Base-by-base conservation (phyloP, 2,888 invertebrate genomes). In the Lochmaea crataegi region DNA sequence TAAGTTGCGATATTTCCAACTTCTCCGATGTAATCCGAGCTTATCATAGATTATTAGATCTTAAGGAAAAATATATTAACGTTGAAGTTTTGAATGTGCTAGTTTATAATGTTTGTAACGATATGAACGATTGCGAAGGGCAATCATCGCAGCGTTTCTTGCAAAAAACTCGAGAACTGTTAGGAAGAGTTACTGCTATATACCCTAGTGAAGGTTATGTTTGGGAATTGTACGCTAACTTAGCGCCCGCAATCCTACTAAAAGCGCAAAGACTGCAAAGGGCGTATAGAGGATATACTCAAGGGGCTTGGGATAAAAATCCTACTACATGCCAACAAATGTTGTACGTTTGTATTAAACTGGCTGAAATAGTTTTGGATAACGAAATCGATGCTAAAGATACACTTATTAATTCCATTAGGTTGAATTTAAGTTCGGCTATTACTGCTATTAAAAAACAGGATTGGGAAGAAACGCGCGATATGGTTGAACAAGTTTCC, bases 1-100 rank as follows among this genome's bases (percentile, higher is more conserved):
- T 97, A 38, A 94, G 95, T 81, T 92, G 94, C 77, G 97, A 98
- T 84, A 92, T 95, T 14, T 93, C 93, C 0, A 92, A 95, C 83
- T 95, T 96, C 85, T 92, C 93, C 68, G 96, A 97, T 85, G 94
- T 94, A 3, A 91, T 98, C 72, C 91, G 92, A 74, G 93, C 96
- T 0, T 94, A 94, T 83, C 94, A 96, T 85, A 91, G 96, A 26
- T 87, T 98, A 63, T 87, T 97, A 45, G 97, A 98, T 83, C 86
- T 98, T n/a, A 93, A 92, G 85, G 91, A 91, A 68, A 93, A 93
- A 82, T 95, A 93, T 84, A 87, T 93, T 0, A 97, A 97, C 83
- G 84, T 90, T 0, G 92, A 94, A 86, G 91, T 97, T 26, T 87
- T 97, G 16, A 87, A 89, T 32, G 90, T 96, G 66, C 86, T 97